A percentile compares a stretch with the other conserved stretches of the same genome.
Conservation (phyloP, 2,888 invertebrate genomes). For the Hydrotaea diabolus region DNA sequence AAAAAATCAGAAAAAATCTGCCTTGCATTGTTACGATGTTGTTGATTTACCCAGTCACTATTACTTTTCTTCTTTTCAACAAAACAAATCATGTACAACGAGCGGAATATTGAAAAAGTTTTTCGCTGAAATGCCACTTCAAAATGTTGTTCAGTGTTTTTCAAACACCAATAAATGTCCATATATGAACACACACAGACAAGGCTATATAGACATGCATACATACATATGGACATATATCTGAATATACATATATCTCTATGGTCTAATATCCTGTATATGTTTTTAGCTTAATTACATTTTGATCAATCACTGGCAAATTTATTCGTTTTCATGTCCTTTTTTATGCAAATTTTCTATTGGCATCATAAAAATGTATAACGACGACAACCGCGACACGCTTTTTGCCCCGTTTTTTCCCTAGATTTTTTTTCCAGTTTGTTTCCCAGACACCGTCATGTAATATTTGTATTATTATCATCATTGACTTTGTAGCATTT, state of each 20-base stretch:
- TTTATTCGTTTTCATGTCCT: constrained; percentile 17
- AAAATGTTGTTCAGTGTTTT: background rate
- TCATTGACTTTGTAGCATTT: constrained; percentile 54
- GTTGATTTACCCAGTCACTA: too few species aligned
- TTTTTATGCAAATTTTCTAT: constrained; percentile 37
- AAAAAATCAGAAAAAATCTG: too few species aligned
- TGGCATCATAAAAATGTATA: constrained; percentile 9
- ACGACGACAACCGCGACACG: background rate
- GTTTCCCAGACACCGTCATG: constrained; percentile 33
- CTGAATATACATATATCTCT: background rate
- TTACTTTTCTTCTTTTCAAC: background rate
- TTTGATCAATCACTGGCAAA: constrained; percentile 52
- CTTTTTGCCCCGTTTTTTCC: background rate
- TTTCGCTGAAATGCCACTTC: constrained; percentile 1
- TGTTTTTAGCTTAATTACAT: constrained; percentile 59
- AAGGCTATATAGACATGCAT: too few species aligned
- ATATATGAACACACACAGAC: too few species aligned
- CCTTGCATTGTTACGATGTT: too few species aligned
- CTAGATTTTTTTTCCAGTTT: background rate
- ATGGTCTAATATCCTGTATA: constrained; percentile 18
- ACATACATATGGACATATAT: background rate
- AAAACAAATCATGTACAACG: background rate
- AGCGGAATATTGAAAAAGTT: constrained; percentile 20
- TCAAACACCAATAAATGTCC: constrained; percentile 3
- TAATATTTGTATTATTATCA: constrained; percentile 58